Percentiles rank a stretch among this genome's conserved stretches.
Conservation (phyloP, 1,140 invertebrate species). For the Orius laevigatus region DNA sequence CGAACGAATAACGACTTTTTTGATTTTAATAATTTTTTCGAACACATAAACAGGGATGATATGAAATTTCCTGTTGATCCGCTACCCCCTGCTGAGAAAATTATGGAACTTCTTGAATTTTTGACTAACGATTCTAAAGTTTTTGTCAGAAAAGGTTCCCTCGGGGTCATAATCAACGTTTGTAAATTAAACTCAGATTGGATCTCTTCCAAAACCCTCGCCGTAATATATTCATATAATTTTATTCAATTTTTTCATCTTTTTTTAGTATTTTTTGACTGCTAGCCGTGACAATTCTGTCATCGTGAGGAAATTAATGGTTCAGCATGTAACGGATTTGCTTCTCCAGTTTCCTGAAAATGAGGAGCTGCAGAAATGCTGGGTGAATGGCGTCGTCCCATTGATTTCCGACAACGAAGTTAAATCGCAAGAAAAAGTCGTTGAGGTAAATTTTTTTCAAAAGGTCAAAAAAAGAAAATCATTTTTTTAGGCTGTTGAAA, state of each 20-base stretch:
- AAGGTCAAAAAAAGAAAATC: not conserved
- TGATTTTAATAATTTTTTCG: constrained; percentile 16
- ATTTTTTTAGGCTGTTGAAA: constrained; percentile 16
- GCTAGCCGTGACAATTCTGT: constrained; percentile 39
- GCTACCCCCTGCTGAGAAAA: constrained; percentile 26
- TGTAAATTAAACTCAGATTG: constrained; percentile 23
- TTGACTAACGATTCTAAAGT: constrained; percentile 39
- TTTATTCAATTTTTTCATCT: constrained; percentile 11
- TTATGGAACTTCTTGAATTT: constrained; percentile 31
- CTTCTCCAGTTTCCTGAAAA: constrained; percentile 30
- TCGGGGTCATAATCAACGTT: constrained; percentile 33
- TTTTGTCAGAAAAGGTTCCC: constrained; percentile 35
- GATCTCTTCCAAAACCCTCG: constrained; percentile 22
- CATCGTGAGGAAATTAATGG: constrained; percentile 35
- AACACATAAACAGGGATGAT: constrained; percentile 17
- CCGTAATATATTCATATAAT: constrained; percentile 16
- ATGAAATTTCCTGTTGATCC: too few species aligned
- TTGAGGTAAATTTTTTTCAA: constrained; percentile 26
- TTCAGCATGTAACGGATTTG: constrained; percentile 36
- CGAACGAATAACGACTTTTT: not conserved
- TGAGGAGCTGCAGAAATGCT: constrained; percentile 28
- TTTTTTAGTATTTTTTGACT: constrained; percentile 31
- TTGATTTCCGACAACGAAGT: constrained; percentile 40
- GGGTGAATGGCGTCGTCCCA: constrained; percentile 36
- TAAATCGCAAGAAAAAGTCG: constrained; percentile 41